Percentiles rank a stretch among this genome's conserved stretches.
Conservation (phyloP, 2,113 vertebrate genomes). For the Cisticola juncidis region DNA sequence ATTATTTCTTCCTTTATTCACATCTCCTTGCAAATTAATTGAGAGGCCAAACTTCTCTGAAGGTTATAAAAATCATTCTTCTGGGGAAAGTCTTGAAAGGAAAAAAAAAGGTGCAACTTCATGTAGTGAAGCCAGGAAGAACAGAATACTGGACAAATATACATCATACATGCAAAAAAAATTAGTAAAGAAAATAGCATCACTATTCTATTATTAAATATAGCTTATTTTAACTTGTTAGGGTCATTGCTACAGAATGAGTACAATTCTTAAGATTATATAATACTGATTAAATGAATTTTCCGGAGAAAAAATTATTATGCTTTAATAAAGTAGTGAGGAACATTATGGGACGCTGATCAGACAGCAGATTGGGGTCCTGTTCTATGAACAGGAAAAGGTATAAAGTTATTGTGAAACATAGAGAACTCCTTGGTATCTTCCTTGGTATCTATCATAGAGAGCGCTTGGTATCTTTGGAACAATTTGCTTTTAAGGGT, state of each 20-base stretch:
- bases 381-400: background rate
- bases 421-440: background rate
- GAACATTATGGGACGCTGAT: background rate
- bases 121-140: background rate
- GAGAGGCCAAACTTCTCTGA: background rate
- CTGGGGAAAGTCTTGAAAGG: background rate
- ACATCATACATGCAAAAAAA: background rate
- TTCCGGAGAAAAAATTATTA: background rate
- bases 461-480: background rate
- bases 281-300: background rate
- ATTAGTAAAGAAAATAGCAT: background rate
- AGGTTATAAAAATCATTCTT: background rate
- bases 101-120: background rate
- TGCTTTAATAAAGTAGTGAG: background rate
- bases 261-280: background rate
- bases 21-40: background rate
- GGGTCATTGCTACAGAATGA: background rate
- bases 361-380: fast-evolving
- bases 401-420: background rate
- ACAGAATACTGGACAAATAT: background rate
- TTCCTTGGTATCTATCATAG: too few relatives aligned
- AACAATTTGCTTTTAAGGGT: background rate
- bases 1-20: background rate
- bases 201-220: background rate
- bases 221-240: background rate